phyloP scores from a whole-genome alignment of 2,797 vertebrate genomes.

The Hippopotamyrus pictus region DNA sequence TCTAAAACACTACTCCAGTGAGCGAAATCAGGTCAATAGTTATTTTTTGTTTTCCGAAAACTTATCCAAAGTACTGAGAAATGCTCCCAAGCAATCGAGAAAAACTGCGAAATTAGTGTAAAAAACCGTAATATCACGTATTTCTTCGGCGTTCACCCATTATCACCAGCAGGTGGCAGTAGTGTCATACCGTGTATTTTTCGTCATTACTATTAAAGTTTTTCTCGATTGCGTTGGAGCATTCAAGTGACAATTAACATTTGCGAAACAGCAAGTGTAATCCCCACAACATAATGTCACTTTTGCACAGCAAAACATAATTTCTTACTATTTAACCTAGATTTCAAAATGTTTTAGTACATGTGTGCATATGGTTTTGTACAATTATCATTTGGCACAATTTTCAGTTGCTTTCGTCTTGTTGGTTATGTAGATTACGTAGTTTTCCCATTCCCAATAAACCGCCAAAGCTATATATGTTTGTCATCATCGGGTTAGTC shows the following conservation, averaged over 20 bases:
- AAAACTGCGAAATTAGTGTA: background rate
- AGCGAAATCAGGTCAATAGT: background rate
- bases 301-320: background rate
- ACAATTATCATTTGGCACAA: background rate
- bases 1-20: background rate
- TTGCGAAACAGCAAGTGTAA: background rate
- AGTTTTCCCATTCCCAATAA: background rate
- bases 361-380: background rate
- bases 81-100: background rate
- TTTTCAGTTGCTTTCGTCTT: background rate
- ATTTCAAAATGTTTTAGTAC: background rate
- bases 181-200: background rate
- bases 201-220: background rate
- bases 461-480: background rate
- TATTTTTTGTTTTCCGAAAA: background rate
- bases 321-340: background rate
- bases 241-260: background rate
- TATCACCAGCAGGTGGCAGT: slow-evolving; percentile 2
- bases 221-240: background rate
- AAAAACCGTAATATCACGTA: background rate
- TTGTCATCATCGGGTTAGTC: background rate
- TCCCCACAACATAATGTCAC: background rate
- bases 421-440: background rate
- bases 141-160: background rate
- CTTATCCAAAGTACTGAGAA: background rate